phyloP scores from a whole-genome alignment of 2,797 vertebrate species.

The Melanotaenia pygmaea region DNA sequence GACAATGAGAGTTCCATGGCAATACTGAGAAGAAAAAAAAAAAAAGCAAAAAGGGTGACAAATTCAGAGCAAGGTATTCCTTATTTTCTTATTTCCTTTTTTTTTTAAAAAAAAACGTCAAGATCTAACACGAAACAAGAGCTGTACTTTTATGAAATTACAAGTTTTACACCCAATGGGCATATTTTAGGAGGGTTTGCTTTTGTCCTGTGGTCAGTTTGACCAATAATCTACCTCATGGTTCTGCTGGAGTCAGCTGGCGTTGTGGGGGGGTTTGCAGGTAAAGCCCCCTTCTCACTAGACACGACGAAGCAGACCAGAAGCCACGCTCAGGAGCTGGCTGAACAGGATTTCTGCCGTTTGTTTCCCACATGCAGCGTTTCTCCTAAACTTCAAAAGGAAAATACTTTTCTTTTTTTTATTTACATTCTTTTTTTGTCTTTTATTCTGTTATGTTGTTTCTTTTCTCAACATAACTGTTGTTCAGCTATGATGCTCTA shows the following conservation, averaged over 20 bases:
- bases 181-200: slow-evolving; percentile 87
- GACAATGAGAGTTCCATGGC: slow-evolving; percentile 87
- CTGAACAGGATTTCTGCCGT: slow-evolving; percentile 82
- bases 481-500: slow-evolving; percentile 67
- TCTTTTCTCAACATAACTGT: slow-evolving; percentile 45
- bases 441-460: slow-evolving; percentile 53
- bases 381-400: slow-evolving; percentile 81
- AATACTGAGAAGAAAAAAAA: slow-evolving; percentile 67
- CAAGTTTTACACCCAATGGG: slow-evolving; percentile 69
- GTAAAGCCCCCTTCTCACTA: slow-evolving; percentile 92
- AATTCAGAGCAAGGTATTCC: slow-evolving; percentile 68
- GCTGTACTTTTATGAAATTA: slow-evolving; percentile 88
- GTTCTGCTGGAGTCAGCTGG: slow-evolving; percentile 90
- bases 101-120: slow-evolving; percentile 30
- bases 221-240: slow-evolving; percentile 99
- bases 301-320: slow-evolving; percentile 90
- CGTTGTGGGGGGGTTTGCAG: slow-evolving; percentile 92
- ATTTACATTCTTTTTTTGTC: slow-evolving; percentile 58
- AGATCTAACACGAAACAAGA: slow-evolving; percentile 58
- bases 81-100: slow-evolving; percentile 57
- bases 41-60: slow-evolving; percentile 50
- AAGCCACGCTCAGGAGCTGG: slow-evolving; percentile 97
- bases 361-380: slow-evolving; percentile 65
- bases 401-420: slow-evolving; percentile 30
- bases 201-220: slow-evolving; percentile 92